Evolutionary conservation across 1,140 invertebrate species (phyloP), one percentile per base, ranked within the genome.

Genomic region (Spodoptera frugiperda): DNA sequence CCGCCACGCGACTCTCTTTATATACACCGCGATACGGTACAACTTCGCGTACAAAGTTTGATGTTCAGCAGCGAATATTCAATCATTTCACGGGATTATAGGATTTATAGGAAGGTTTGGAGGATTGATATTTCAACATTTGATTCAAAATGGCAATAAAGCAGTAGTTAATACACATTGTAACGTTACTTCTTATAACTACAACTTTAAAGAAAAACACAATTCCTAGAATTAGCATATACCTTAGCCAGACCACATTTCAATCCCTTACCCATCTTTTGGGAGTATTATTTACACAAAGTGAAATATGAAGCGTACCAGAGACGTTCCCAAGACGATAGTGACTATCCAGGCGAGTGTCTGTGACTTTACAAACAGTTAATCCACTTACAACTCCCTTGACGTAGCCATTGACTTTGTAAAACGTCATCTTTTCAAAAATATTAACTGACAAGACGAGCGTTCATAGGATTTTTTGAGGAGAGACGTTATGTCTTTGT

Each of bases 341-440:
- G 59, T 49, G 49, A 54, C 48, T 73, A 63, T 76, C 63, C 33
- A 75, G 71, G 46, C 25, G 57, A 30, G 17, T 65, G 70, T 73
- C 77, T 74, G 67, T 72, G 61, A 68, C 81, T 87, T 77, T 19
- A 80, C 82, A 86, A 89, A 86, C 87, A 86, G 79, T 87, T 85
- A 86, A 85, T 87, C 83, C 87, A 86, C 82, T 87, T 84, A 86
- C 76, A 61, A 46, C 79, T 87, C 87, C 85, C 87, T 11, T 25
- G 63, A 61, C 21, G 48, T 53, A 14, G 53, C 9, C 63, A 46
- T 68, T 61, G 63, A 55, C 53, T 70, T 68, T 70, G 63, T 65
- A 65, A 70, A 53, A 68, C 54, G 54, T 63, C 72, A 63, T 75
- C 57, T 65, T 75, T 65, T 65, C 54, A 21, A 53, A 49, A 70